Evolutionary conservation across 2,888 invertebrate species (phyloP).

Genomic region (Chloroclystis v-ata): DNA sequence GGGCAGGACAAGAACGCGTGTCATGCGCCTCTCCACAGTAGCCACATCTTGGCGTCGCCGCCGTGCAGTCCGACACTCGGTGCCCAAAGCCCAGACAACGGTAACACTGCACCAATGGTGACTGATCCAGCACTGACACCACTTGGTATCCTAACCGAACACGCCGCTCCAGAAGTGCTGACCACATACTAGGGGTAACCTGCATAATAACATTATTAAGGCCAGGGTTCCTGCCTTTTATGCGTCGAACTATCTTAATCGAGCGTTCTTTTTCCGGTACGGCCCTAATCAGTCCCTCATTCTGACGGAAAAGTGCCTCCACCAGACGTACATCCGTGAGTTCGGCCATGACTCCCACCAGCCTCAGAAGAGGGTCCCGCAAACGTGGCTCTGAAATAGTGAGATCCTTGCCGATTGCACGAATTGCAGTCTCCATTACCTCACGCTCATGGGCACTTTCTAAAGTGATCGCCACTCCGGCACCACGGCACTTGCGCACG

Average conservation of each 20-base stretch:
- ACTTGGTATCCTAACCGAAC: slow-evolving; percentile 9
- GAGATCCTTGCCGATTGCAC: neutral
- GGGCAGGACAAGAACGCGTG: slow-evolving; percentile 2
- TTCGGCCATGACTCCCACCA: neutral
- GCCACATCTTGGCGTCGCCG: neutral
- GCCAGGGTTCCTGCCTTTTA: neutral
- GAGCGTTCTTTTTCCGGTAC: neutral
- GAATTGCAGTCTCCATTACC: neutral
- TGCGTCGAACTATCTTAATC: neutral
- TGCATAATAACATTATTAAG: neutral
- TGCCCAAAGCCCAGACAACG: slow-evolving; percentile 8
- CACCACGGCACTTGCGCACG: neutral
- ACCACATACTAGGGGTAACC: slow-evolving; percentile 1
- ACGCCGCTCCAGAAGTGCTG: neutral
- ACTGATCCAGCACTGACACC: slow-evolving; percentile 3
- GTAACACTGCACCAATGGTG: slow-evolving; percentile 5
- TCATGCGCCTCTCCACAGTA: slow-evolving; percentile 6
- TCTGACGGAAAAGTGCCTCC: neutral
- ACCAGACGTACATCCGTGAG: neutral
- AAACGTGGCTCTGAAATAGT: neutral
- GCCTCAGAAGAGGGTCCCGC: neutral
- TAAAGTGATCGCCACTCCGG: neutral
- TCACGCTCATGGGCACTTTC: neutral
- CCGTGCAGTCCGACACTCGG: neutral
- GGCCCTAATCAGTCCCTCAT: neutral